Conservation (phyloP, 2,888 invertebrate species). For the Phortica magna region DNA sequence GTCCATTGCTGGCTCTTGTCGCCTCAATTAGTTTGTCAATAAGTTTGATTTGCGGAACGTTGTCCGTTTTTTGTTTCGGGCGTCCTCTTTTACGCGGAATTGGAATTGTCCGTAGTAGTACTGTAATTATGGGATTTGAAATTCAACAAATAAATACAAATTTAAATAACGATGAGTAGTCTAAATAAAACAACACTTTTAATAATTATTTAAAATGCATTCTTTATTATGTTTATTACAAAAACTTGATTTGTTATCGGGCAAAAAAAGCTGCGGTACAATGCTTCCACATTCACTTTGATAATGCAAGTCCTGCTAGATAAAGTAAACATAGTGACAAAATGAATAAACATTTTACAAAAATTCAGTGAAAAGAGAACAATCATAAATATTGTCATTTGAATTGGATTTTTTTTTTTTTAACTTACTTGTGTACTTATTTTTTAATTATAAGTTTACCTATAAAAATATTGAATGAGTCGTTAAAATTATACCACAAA, state of each 20-base stretch:
- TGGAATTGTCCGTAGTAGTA: conserved; percentile 39
- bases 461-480: too few relatives aligned
- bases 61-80: conserved; percentile 58
- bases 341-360: too few relatives aligned
- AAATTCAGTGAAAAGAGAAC: too few relatives aligned
- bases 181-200: conserved; percentile 64
- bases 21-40: conserved; percentile 65
- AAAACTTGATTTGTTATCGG: conserved; percentile 13
- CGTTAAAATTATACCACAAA: too few relatives aligned
- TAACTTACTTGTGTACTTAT: too few relatives aligned
- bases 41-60: conserved; percentile 59
- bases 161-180: conserved; percentile 17
- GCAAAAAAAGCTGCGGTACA: neutral
- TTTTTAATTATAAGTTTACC: too few relatives aligned
- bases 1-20: conserved; percentile 53
- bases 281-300: neutral
- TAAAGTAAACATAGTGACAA: too few relatives aligned
- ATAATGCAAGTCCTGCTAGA: neutral
- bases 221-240: conserved; percentile 30
- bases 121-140: conserved; percentile 5
- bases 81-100: conserved; percentile 66
- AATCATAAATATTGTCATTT: too few relatives aligned
- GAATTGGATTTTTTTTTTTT: too few relatives aligned
- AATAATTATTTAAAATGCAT: conserved; percentile 32
- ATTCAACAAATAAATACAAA: conserved; percentile 52